Percentiles rank a stretch among this genome's conserved stretches.
Evolutionary conservation across 2,888 invertebrate species (phyloP).

Genomic region (Parapristionchus giblindavisi): DNA sequence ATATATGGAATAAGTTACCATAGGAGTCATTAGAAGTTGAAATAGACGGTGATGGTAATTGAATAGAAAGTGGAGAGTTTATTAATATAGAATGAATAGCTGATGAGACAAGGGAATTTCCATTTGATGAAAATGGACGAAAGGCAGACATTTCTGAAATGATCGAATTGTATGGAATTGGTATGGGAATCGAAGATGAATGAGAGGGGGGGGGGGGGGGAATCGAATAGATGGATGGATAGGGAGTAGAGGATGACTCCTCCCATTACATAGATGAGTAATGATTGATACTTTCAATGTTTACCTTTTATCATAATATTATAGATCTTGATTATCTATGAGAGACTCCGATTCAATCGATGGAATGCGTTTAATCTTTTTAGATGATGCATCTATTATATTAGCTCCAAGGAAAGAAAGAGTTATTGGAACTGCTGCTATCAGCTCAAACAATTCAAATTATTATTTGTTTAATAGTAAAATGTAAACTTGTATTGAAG

Average conservation of each 20-base stretch:
- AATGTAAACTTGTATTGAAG: not conserved
- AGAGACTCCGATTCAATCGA: not conserved
- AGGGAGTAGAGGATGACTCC: too few relatives aligned
- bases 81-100: constrained; percentile 1
- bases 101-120: constrained; percentile 1
- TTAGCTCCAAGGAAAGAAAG: constrained; percentile 22
- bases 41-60: not conserved
- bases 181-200: not conserved
- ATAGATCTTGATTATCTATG: not conserved
- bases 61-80: not conserved
- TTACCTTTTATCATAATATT: too few relatives aligned
- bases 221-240: too few relatives aligned
- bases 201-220: constrained; percentile 5
- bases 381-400: constrained; percentile 1
- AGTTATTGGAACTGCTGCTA: constrained; percentile 14
- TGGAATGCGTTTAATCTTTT: not conserved
- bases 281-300: too few relatives aligned
- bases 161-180: too few relatives aligned
- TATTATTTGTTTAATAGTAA: not conserved
- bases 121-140: constrained; percentile 3
- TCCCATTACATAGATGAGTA: too few relatives aligned
- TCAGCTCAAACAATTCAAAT: not conserved
- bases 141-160: constrained; percentile 26
- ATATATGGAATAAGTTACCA: too few relatives aligned
- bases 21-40: too few relatives aligned